phyloP scores from a whole-genome alignment of 2,113 vertebrate species.

The Zapornia atra region DNA sequence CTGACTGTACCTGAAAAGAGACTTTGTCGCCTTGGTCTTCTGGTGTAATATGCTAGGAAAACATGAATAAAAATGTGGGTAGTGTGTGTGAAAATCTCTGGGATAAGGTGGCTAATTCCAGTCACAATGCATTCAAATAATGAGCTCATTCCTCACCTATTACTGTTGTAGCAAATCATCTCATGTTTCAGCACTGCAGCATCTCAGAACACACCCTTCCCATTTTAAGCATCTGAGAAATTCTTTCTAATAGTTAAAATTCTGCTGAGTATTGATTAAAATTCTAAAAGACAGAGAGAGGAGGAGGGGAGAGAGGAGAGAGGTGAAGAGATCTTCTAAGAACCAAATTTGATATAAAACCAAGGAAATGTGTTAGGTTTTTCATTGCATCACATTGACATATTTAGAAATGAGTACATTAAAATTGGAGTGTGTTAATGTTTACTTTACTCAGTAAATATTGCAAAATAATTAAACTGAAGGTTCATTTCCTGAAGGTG shows the following conservation, averaged over 20 bases:
- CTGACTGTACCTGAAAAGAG: background rate
- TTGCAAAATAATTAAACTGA: background rate
- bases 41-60: background rate
- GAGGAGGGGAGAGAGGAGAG: fast-evolving
- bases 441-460: background rate
- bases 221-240: background rate
- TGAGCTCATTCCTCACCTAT: background rate
- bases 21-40: background rate
- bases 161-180: background rate
- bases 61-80: background rate
- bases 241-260: background rate
- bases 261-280: background rate
- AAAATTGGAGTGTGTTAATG: background rate
- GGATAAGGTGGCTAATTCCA: background rate
- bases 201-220: background rate
- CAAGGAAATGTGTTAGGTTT: background rate
- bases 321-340: background rate
- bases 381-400: background rate
- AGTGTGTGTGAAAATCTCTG: background rate
- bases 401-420: background rate
- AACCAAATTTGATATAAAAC: background rate
- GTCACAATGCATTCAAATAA: background rate
- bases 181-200: background rate
- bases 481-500: background rate
- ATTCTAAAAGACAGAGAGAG: background rate